phyloP scores from a whole-genome alignment of 2,113 vertebrate genomes.

The Ia io region DNA sequence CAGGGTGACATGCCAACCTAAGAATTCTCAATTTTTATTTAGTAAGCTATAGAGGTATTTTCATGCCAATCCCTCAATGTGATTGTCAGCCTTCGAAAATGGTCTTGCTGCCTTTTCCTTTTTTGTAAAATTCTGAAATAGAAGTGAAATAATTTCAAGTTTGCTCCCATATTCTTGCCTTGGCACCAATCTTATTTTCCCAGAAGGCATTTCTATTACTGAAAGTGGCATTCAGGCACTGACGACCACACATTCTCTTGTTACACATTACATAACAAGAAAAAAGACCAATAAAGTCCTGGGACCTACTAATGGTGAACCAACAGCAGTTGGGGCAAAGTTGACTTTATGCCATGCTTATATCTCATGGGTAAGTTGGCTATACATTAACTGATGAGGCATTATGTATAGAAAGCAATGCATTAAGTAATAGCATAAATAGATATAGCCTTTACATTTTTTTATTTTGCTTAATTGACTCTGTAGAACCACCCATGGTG shows the following conservation, averaged over 20 bases:
- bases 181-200: conserved; percentile 70
- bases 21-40: not conserved
- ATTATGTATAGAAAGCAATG: not conserved
- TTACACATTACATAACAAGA: conserved; percentile 56
- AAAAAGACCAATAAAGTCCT: conserved; percentile 40
- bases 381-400: not conserved
- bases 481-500: not conserved
- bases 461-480: not conserved
- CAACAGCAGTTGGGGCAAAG: not conserved
- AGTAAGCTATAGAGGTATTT: not conserved
- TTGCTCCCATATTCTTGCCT: conserved; percentile 63
- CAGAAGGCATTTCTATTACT: conserved; percentile 76
- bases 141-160: conserved; percentile 70
- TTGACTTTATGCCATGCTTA: not conserved
- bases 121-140: conserved; percentile 56
- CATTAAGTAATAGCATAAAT: not conserved
- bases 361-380: not conserved
- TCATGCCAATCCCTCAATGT: conserved; percentile 3
- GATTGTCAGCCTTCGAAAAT: conserved; percentile 35
- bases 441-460: not conserved
- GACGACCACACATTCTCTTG: conserved; percentile 61
- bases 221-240: conserved; percentile 64
- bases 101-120: not conserved
- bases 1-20: not conserved
- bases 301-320: not conserved